These are phyloP conservation scores for human (Homo sapiens) DNA, from an alignment of 2,113 vertebrate species.

Conservation along the genomic window DNA sequence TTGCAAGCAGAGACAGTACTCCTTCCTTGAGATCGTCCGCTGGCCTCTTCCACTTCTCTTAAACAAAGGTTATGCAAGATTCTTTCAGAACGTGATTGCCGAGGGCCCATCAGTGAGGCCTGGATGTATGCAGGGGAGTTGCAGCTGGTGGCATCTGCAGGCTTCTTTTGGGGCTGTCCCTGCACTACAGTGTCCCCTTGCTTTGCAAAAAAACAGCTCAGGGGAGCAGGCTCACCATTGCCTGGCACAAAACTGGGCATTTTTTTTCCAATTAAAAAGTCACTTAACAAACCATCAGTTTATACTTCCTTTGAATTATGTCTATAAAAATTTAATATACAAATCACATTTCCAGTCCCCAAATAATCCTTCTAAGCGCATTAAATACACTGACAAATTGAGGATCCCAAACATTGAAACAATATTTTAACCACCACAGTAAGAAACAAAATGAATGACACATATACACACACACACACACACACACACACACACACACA, in stretches of 20 bases:
- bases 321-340: constrained; percentile 73
- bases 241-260: background rate
- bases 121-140: background rate
- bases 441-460: background rate
- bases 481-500: background rate
- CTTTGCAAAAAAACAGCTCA: background rate
- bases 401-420: background rate
- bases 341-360: constrained; percentile 23
- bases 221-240: background rate
- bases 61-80: background rate
- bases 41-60: background rate
- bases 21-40: background rate
- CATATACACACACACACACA: background rate
- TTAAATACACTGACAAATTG: constrained; percentile 43
- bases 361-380: background rate
- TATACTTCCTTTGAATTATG: constrained; percentile 70
- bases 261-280: background rate
- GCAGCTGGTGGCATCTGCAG: background rate
- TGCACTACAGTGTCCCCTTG: fast-evolving
- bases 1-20: background rate
- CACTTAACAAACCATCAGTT: constrained; percentile 61
- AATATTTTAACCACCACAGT: background rate
- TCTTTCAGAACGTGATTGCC: background rate
- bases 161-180: background rate
- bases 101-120: fast-evolving